Percentiles rank a stretch among this genome's conserved stretches.
These are phyloP conservation scores for Stenchaetothrips biformis DNA, from an alignment of 2,888 invertebrate genomes.

Conservation along the genomic window DNA sequence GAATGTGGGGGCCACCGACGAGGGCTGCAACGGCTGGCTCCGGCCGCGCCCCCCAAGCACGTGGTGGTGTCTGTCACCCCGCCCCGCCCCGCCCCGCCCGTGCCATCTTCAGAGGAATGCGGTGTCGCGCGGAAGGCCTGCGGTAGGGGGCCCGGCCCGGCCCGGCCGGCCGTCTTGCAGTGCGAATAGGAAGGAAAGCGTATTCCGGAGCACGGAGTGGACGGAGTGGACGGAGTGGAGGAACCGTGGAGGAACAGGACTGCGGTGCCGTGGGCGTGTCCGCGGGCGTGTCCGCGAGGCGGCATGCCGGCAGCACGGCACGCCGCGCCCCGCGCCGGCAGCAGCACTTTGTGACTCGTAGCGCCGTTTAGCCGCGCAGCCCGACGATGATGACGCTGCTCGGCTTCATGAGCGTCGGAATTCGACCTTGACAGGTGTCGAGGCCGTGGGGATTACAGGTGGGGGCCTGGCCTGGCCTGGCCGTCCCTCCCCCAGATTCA, in stretches of 20 bases:
- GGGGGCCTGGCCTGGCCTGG: not conserved
- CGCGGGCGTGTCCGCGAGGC: not conserved
- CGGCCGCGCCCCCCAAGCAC: not conserved
- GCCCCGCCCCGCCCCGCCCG: not conserved
- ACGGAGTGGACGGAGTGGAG: not conserved
- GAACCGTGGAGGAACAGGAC: no score
- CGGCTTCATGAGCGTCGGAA: not conserved
- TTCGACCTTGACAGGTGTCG: conserved; percentile 1
- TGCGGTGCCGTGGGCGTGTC: not conserved
- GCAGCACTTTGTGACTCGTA: no score
- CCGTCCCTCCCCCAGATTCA: not conserved
- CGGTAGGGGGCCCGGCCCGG: not conserved
- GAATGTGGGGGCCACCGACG: not conserved
- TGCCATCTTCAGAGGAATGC: conserved; percentile 12
- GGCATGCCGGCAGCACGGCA: no score
- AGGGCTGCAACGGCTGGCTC: not conserved
- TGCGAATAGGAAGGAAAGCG: not conserved
- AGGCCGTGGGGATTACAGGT: not conserved
- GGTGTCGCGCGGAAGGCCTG: not conserved
- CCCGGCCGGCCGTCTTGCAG: not conserved
- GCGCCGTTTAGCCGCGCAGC: not conserved
- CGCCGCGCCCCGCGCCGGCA: not conserved
- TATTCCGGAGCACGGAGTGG: not conserved
- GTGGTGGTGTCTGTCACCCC: not conserved
- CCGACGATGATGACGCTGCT: not conserved